Conservation (phyloP, 2,888 invertebrate genomes). For the Lithosia quadra region DNA sequence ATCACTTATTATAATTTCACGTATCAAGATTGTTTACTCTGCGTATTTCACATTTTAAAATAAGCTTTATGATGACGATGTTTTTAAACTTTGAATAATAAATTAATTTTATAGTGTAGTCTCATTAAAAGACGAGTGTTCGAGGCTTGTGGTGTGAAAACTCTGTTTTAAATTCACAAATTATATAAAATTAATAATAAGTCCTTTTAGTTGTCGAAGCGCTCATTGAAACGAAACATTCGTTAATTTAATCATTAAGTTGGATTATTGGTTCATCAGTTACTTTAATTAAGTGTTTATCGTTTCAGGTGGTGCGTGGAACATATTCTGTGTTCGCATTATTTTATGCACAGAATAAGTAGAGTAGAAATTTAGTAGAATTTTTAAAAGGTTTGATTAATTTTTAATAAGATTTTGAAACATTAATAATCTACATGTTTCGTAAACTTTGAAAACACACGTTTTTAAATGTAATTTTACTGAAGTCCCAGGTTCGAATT, state of each 20-base stretch:
- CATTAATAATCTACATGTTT: too few species aligned
- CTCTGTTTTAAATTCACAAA: conserved; percentile 15
- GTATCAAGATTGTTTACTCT: not conserved
- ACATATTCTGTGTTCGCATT: conserved; percentile 79
- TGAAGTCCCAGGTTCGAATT: too few species aligned
- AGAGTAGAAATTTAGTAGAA: conserved; percentile 17
- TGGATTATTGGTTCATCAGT: conserved; percentile 38
- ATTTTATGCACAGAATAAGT: conserved; percentile 71
- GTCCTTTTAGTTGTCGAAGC: conserved; percentile 28
- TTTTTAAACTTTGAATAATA: not conserved
- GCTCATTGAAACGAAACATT: conserved; percentile 29
- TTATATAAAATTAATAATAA: conserved; percentile 20
- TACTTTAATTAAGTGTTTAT: conserved; percentile 39
- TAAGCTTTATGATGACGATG: not conserved
- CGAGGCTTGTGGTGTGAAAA: not conserved
- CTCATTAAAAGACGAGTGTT: not conserved
- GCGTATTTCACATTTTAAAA: not conserved
- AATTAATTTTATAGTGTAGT: too few species aligned
- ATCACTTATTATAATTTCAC: not conserved
- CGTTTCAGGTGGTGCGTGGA: conserved; percentile 73
- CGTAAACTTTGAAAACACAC: too few species aligned
- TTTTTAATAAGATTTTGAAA: too few species aligned
- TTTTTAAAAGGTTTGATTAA: too few species aligned
- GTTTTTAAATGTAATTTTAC: too few species aligned
- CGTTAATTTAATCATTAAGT: conserved; percentile 40